A percentile compares a stretch with the other conserved stretches of the same genome.
These are phyloP conservation scores for Umimayanthus chanpuru DNA, from an alignment of 92 coral and sea anemone species.

Conservation along the genomic window DNA sequence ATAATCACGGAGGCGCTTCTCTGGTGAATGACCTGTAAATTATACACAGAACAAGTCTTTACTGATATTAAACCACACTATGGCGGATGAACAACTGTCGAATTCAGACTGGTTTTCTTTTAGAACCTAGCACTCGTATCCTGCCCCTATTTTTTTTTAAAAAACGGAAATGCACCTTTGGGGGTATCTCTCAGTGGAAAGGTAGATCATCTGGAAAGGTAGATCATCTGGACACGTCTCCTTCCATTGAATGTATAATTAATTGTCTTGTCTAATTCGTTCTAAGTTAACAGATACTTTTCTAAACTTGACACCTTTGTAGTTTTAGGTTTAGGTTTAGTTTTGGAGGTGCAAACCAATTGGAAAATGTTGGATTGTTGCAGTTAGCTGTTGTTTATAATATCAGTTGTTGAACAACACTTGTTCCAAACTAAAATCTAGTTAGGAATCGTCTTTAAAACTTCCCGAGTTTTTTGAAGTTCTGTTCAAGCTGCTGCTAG, in stretches of 20 bases:
- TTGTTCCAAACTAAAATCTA: no score
- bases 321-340: no score
- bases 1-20: background rate
- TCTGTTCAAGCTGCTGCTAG: background rate
- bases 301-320: no score
- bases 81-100: background rate
- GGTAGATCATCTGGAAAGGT: no score
- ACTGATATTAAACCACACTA: background rate
- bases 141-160: background rate
- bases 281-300: no score
- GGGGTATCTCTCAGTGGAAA: background rate
- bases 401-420: no score
- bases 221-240: background rate
- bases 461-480: background rate
- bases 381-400: background rate
- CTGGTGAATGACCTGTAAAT: background rate
- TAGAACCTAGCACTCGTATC: background rate
- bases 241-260: background rate
- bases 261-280: background rate
- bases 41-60: background rate
- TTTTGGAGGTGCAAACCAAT: background rate
- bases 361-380: background rate
- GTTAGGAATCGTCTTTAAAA: no score
- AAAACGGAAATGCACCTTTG: background rate
- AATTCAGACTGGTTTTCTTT: background rate